Evolutionary conservation across 2,113 vertebrate genomes (phyloP).

Genomic region (Lophotis ruficrista): DNA sequence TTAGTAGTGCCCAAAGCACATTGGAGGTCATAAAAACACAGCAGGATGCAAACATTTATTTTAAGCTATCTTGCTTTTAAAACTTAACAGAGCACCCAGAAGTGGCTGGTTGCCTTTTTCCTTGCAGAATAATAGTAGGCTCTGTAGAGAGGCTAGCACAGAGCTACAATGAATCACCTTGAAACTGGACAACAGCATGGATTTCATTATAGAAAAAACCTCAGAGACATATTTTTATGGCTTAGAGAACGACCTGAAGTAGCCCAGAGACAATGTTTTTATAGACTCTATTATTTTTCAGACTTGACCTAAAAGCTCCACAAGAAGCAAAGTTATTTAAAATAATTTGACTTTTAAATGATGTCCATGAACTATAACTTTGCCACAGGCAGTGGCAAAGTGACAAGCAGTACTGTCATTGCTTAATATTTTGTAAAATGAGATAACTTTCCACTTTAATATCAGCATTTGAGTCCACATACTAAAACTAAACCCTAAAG

Average conservation of each 20-base stretch:
- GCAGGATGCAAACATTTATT: conserved; percentile 2
- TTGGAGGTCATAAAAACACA: background rate
- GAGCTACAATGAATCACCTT: background rate
- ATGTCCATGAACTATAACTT: conserved; percentile 51
- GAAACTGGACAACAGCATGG: conserved; percentile 14
- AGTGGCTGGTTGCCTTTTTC: background rate
- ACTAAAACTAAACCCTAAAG: conserved; percentile 62
- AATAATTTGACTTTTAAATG: conserved; percentile 67
- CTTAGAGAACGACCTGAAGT: conserved; percentile 74
- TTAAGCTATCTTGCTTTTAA: background rate
- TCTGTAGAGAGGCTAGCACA: background rate
- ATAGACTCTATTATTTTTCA: conserved; percentile 69
- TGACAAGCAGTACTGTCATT: conserved; percentile 2
- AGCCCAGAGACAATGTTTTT: conserved; percentile 75
- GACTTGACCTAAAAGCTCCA: conserved; percentile 71
- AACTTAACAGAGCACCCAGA: background rate
- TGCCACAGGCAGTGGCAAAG: background rate
- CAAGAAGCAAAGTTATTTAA: conserved; percentile 65
- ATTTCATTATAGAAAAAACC: conserved; percentile 67
- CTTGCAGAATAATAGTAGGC: background rate
- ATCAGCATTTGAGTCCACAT: conserved; percentile 24
- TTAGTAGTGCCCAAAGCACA: background rate
- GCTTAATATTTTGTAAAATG: conserved; percentile 61
- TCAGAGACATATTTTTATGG: conserved; percentile 74
- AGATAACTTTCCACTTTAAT: conserved; percentile 53